These are phyloP conservation scores for Brachycybe producta DNA, from an alignment of 2,888 invertebrate genomes.

Conservation along the genomic window DNA sequence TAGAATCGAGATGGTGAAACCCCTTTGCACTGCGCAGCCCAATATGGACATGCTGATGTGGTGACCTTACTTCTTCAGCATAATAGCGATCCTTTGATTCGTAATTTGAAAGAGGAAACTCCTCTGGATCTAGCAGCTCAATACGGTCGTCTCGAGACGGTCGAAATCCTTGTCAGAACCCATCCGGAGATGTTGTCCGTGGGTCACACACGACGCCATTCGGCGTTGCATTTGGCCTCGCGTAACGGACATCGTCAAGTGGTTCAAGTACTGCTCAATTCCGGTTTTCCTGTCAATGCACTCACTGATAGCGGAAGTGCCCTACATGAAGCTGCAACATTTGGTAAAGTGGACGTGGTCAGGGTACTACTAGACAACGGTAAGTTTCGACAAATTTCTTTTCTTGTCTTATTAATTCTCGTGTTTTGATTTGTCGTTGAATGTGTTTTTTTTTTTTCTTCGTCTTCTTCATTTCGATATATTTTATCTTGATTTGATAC, in stretches of 20 bases:
- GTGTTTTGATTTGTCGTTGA: neutral
- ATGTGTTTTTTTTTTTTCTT: too few species aligned
- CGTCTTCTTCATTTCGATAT: neutral
- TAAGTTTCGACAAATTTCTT: slow-evolving; percentile 16
- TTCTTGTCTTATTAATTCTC: neutral
- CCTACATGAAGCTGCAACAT: slow-evolving; percentile 83
- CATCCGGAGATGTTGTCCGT: slow-evolving; percentile 62
- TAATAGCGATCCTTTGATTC: slow-evolving; percentile 75
- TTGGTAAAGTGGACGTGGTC: slow-evolving; percentile 79
- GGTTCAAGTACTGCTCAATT: slow-evolving; percentile 64
- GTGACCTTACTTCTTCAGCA: slow-evolving; percentile 64
- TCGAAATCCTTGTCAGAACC: slow-evolving; percentile 67
- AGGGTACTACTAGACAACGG: slow-evolving; percentile 53
- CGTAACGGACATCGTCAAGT: slow-evolving; percentile 62
- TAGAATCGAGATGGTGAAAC: slow-evolving; percentile 69
- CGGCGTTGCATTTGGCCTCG: slow-evolving; percentile 85
- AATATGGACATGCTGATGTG: slow-evolving; percentile 78
- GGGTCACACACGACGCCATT: slow-evolving; percentile 38
- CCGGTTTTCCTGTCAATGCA: slow-evolving; percentile 77
- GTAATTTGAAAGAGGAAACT: slow-evolving; percentile 76
- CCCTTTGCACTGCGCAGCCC: slow-evolving; percentile 81
- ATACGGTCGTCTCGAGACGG: slow-evolving; percentile 53
- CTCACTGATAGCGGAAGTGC: slow-evolving; percentile 76
- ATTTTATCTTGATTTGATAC: neutral
- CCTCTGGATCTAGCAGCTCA: slow-evolving; percentile 89